Evolutionary conservation across 2,888 invertebrate genomes (phyloP).

Genomic region (Drosophila kuntzei): DNA sequence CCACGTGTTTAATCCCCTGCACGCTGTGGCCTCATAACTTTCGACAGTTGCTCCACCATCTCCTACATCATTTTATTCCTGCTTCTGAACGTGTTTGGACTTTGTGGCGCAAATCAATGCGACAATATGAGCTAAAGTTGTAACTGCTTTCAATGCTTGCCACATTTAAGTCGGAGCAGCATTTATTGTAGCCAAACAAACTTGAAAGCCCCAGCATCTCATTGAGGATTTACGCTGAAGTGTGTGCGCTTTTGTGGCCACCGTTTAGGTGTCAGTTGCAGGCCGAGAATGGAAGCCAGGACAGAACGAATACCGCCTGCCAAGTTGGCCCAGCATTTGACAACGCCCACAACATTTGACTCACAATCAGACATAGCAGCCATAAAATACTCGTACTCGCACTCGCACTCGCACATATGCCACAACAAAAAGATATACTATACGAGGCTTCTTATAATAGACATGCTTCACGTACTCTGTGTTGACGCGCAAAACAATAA

Average conservation of each 20-base stretch:
- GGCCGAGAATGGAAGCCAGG: conserved; percentile 22
- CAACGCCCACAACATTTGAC: conserved; percentile 45
- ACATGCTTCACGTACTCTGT: conserved; percentile 52
- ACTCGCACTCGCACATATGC: conserved; percentile 29
- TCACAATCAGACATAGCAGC: conserved; percentile 27
- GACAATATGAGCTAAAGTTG: conserved; percentile 29
- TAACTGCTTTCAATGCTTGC: conserved; percentile 16
- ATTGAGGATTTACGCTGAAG: conserved; percentile 47
- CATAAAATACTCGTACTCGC: conserved; percentile 28
- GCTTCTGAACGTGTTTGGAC: conserved; percentile 57
- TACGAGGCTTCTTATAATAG: conserved; percentile 53
- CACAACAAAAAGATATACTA: conserved; percentile 42
- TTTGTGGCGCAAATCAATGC: conserved; percentile 51
- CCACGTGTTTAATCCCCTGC: conserved; percentile 67
- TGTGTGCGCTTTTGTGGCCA: conserved; percentile 46
- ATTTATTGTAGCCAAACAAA: conserved; percentile 50
- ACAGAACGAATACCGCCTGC: conserved; percentile 21
- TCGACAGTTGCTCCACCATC: conserved; percentile 24
- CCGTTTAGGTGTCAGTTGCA: conserved; percentile 68
- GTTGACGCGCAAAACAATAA: conserved; percentile 62
- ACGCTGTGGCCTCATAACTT: conserved; percentile 63
- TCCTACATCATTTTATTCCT: neutral
- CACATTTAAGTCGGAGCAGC: conserved; percentile 21
- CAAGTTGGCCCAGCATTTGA: conserved; percentile 49
- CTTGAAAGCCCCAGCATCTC: conserved; percentile 48